Conservation (phyloP, 1,140 invertebrate species). For the Ceratitis capitata region DNA sequence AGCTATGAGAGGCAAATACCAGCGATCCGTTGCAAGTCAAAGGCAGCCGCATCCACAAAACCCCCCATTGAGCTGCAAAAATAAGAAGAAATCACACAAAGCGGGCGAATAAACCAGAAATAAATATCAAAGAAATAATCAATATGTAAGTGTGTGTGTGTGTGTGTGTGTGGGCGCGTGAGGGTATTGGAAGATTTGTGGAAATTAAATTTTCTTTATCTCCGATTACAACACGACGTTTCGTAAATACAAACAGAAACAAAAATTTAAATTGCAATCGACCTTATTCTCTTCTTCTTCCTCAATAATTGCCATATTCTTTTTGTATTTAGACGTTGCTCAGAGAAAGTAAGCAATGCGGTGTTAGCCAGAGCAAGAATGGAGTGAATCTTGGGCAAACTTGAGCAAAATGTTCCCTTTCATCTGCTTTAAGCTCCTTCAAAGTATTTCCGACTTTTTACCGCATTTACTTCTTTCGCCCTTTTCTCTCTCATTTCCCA, state of each 20-base stretch:
- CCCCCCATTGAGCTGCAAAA: background rate
- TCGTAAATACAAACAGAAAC: background rate
- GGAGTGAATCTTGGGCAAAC: too few species aligned
- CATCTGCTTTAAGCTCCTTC: background rate
- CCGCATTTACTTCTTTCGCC: background rate
- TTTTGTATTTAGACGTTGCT: background rate
- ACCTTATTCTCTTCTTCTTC: too few species aligned
- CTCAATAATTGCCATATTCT: background rate
- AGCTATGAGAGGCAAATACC: too few species aligned
- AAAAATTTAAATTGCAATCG: background rate
- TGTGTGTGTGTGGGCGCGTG: too few species aligned
- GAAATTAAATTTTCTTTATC: conserved; percentile 23
- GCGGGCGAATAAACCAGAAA: background rate
- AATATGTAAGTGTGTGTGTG: too few species aligned
- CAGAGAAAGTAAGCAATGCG: too few species aligned
- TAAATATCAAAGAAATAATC: background rate
- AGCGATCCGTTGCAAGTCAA: too few species aligned
- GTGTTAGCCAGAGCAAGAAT: too few species aligned
- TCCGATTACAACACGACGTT: background rate
- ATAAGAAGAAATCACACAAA: background rate
- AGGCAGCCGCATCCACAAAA: background rate
- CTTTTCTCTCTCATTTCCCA: background rate
- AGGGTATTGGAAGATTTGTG: background rate
- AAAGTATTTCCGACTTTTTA: background rate
- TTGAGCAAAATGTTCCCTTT: background rate